Conservation (phyloP, 2,113 vertebrate species). For the Eulemur rufifrons region DNA sequence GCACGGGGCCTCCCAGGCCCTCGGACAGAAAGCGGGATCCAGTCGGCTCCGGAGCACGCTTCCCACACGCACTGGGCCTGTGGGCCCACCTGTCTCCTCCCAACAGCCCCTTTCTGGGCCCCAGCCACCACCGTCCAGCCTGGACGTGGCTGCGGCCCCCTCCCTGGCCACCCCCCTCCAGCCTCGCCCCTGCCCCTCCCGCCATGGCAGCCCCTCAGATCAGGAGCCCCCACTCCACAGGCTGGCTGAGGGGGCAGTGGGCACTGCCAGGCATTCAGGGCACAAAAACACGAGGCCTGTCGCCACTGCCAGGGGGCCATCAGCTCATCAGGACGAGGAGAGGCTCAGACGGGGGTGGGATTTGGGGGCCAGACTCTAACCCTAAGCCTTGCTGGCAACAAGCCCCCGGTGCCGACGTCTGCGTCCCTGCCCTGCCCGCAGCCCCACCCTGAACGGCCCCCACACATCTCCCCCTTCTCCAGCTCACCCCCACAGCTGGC, state of each 20-base stretch:
- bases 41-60: not conserved
- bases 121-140: not conserved
- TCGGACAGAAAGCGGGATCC: not conserved
- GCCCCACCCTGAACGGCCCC: not conserved
- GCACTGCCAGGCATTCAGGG: rapidly evolving
- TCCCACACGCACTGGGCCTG: rapidly evolving
- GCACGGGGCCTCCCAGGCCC: not conserved
- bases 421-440: not conserved
- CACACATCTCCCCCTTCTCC: not conserved
- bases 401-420: not conserved
- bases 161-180: not conserved
- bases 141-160: not conserved
- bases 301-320: not conserved
- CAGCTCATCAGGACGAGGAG: not conserved
- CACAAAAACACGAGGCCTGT: not conserved
- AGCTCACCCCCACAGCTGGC: not conserved
- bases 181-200: not conserved
- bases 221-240: not conserved
- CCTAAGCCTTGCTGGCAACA: not conserved
- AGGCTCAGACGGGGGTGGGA: not conserved
- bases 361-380: not conserved
- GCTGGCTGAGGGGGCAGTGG: not conserved
- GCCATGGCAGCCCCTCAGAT: not conserved
- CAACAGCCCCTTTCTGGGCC: not conserved
- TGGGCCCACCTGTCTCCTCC: not conserved